A percentile compares a stretch with the other conserved stretches of the same genome.
Evolutionary conservation across 2,888 invertebrate species (phyloP).

Genomic region (Pecten maximus): DNA sequence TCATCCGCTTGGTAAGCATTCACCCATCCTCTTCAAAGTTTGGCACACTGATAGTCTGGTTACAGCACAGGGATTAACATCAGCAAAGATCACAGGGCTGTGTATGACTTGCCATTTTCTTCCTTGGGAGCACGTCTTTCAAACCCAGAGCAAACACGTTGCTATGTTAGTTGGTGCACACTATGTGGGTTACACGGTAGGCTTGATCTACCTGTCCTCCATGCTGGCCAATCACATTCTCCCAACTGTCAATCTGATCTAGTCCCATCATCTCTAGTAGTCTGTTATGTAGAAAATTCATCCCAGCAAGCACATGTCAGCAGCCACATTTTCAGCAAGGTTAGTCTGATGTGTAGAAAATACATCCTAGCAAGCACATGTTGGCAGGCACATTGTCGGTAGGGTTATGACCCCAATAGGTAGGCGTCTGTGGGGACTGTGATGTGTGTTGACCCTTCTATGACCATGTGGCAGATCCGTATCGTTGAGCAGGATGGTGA

Average conservation of each 20-base stretch:
- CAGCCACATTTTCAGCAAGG: too few species aligned
- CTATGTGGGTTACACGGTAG: slow-evolving; percentile 95
- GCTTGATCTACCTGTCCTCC: slow-evolving; percentile 95
- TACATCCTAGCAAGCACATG: too few species aligned
- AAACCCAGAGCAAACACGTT: slow-evolving; percentile 96
- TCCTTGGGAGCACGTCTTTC: slow-evolving; percentile 93
- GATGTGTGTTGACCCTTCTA: slow-evolving; percentile 46
- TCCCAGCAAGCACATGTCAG: slow-evolving; percentile 94
- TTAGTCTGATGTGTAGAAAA: too few species aligned
- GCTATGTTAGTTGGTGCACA: slow-evolving; percentile 95
- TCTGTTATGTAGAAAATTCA: slow-evolving; percentile 95
- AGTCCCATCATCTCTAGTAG: slow-evolving; percentile 85
- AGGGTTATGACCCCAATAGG: slow-evolving; percentile 90
- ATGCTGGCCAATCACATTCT: slow-evolving; percentile 88
- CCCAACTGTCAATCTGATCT: slow-evolving; percentile 79
- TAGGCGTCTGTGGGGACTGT: slow-evolving; percentile 55
- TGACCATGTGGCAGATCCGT: slow-evolving; percentile 50
- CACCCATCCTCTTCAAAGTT: slow-evolving; percentile 96
- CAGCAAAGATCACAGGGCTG: slow-evolving; percentile 87
- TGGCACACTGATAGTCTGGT: slow-evolving; percentile 90
- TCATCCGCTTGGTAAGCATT: slow-evolving; percentile 91
- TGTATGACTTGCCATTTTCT: slow-evolving; percentile 96
- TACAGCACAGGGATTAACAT: slow-evolving; percentile 82
- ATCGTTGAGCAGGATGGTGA: slow-evolving; percentile 67
- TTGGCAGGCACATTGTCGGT: slow-evolving; percentile 86